Evolutionary conservation across 2,888 invertebrate genomes (phyloP), one percentile per base, ranked within the genome.

Genomic region (Lymantria monacha): DNA sequence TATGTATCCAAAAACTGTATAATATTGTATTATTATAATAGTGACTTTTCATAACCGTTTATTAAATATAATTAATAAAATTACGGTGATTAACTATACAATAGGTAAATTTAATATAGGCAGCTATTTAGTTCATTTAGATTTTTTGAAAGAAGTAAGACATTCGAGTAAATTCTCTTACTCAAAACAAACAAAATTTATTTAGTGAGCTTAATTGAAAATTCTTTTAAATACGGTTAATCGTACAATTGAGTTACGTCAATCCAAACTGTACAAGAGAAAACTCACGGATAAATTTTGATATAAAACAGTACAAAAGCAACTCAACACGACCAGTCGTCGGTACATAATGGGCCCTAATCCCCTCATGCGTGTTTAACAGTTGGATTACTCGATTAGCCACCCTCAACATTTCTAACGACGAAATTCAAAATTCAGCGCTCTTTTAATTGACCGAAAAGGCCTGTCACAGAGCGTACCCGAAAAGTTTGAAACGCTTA

Each of bases 361-460:
- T 79, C 76, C 77, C 71, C 71, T 71, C 79, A 75, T 71, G 79
- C 75, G 73, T 80, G 80, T 81, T 81, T 76, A 79, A 74, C 79
- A 78, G 70, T 72, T 67, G 78, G 72, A 79, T 79, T 81, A 78
- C 76, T 79, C 79, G 73, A 79, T 81, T 79, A 78, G 57, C 68
- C 60, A 66, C 70, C 72, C 70, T 69, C 61, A 53, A 69, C 69
- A 68, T 69, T 66, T 63, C 65, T 62, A 68, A 72, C 73, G 66
- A 73, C 65, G 61, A 58, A 69, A 71, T 67, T 70, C 69, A 65
- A 66, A 67, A 71, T 70, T 74, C 71, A 70, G 69, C 71, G 67
- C 69, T 69, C 66, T 72, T 76, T 75, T 76, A 76, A 76, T 75
- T 76, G 73, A 76, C 74, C 73, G 65, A 71, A 73, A 74, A 65